phyloP scores from a whole-genome alignment of 2,888 invertebrate species.

The Xiphydria camelus region DNA sequence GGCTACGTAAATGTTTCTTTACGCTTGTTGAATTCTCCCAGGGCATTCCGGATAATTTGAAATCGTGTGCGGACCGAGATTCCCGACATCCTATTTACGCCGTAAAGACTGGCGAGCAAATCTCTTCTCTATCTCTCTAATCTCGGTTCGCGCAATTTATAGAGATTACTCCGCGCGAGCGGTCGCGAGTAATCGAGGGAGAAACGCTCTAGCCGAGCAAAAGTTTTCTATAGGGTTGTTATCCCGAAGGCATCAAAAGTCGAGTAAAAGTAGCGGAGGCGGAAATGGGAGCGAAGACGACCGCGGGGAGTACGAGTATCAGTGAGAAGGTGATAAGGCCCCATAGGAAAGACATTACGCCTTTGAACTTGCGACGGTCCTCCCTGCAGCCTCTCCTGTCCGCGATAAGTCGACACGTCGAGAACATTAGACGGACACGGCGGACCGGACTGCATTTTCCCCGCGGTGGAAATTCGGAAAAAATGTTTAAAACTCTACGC shows the following conservation, averaged over 20 bases:
- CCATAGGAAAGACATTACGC: constrained; percentile 17
- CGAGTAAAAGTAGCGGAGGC: constrained; percentile 1
- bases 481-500: no score
- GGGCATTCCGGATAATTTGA: no score
- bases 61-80: no score
- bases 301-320: no score
- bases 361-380: neutral
- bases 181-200: neutral
- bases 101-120: no score
- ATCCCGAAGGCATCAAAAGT: constrained; percentile 3
- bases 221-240: neutral
- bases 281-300: constrained; percentile 18
- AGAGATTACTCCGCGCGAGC: neutral
- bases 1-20: no score
- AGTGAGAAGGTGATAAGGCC: constrained; percentile 20
- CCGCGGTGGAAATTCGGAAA: neutral
- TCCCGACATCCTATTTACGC: no score
- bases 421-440: no score
- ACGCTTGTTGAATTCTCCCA: no score
- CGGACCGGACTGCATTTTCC: neutral
- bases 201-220: neutral
- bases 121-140: no score
- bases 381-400: no score
- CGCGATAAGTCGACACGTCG: no score
- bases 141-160: neutral